Conservation (phyloP, 2,888 invertebrate species). For the Caenorhabditis japonica region DNA sequence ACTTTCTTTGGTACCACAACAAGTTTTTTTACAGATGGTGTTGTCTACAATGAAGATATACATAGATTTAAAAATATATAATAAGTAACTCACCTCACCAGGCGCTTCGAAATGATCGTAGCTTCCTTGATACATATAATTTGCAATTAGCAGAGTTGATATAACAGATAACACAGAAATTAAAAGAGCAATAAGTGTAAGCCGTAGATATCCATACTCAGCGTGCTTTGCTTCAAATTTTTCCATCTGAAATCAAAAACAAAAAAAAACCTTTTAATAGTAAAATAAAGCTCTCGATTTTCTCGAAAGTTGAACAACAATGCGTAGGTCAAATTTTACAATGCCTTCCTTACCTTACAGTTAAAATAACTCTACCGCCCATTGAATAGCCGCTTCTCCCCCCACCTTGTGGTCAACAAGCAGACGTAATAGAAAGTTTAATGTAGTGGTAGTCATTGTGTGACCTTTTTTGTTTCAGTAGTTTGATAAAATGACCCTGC, state of each 20-base stretch:
- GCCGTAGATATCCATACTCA: constrained; percentile 45
- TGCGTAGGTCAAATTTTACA: no score
- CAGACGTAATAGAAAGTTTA: constrained; percentile 18
- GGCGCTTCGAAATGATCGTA: constrained; percentile 38
- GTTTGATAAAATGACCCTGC: no score
- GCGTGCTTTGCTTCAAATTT: constrained; percentile 17
- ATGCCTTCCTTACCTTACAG: no score
- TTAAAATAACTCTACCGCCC: no score
- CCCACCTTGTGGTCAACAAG: constrained; percentile 29
- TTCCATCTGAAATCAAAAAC: constrained; percentile 23
- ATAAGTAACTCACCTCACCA: constrained; percentile 38
- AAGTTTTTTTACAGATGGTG: constrained; percentile 20
- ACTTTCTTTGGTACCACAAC: constrained; percentile 45
- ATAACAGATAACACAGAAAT: constrained; percentile 52
- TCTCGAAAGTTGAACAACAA: background rate
- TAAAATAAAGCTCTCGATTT: constrained; percentile 5
- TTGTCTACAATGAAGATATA: no score
- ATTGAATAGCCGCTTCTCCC: constrained; percentile 29
- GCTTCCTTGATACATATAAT: constrained; percentile 58
- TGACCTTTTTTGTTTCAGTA: no score
- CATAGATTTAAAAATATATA: no score
- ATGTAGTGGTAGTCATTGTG: no score
- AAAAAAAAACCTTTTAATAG: background rate
- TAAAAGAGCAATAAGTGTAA: constrained; percentile 48
- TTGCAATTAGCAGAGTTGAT: constrained; percentile 50